Evolutionary conservation across 1,140 invertebrate genomes (phyloP).

Genomic region (Drosophila pseudoobscura): DNA sequence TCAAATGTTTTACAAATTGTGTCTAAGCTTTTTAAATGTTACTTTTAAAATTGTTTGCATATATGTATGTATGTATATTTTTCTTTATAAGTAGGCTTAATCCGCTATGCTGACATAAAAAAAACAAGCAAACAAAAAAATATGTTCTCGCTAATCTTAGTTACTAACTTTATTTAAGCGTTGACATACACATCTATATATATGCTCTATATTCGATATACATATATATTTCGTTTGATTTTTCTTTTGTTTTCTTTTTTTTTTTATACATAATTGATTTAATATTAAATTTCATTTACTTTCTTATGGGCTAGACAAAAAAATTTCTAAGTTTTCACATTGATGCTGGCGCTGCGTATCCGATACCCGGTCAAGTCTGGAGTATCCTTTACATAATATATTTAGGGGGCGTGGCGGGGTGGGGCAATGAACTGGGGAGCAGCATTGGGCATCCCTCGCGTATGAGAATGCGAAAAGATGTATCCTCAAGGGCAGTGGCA

Average conservation of each 20-base stretch:
- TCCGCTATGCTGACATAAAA: slow-evolving; percentile 71
- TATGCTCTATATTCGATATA: slow-evolving; percentile 40
- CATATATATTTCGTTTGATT: slow-evolving; percentile 35
- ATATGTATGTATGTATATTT: slow-evolving; percentile 3
- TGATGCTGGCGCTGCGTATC: slow-evolving; percentile 43
- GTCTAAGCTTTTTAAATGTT: slow-evolving; percentile 65
- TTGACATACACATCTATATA: slow-evolving; percentile 56
- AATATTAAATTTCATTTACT: slow-evolving; percentile 46
- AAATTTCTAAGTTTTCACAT: slow-evolving; percentile 63
- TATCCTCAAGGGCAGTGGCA: too few species aligned
- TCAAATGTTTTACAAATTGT: slow-evolving; percentile 76
- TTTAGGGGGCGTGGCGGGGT: too few species aligned
- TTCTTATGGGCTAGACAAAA: slow-evolving; percentile 55
- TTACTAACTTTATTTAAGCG: slow-evolving; percentile 67
- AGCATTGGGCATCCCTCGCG: too few species aligned
- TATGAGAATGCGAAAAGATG: too few species aligned
- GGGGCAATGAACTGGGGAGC: too few species aligned
- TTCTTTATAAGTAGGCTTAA: slow-evolving; percentile 50
- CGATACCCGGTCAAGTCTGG: slow-evolving; percentile 47
- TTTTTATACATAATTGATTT: slow-evolving; percentile 60
- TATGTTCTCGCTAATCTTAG: slow-evolving; percentile 38
- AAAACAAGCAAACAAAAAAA: slow-evolving; percentile 55
- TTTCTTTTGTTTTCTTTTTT: slow-evolving; percentile 18
- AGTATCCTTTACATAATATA: not conserved
- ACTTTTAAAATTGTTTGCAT: slow-evolving; percentile 53